Evolutionary conservation across 2,113 vertebrate species (phyloP), one percentile per base, ranked within the genome.

Genomic region (Bagarius yarrelli): DNA sequence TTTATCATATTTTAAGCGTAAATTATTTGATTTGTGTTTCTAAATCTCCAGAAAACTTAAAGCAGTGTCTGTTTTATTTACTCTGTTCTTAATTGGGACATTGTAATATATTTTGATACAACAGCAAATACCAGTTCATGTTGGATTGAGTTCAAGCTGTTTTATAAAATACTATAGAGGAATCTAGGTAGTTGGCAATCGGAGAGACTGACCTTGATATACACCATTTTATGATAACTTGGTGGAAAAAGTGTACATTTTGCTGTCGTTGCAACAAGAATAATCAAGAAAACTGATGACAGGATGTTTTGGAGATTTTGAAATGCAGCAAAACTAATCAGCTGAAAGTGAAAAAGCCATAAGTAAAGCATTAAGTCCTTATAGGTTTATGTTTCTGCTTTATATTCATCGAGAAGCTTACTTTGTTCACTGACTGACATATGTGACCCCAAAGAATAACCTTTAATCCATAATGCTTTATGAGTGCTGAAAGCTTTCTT

Each of bases 401-500:
- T 30, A 61, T 15, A 32, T 70, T 77, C 13, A 76, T 76, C 6
- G 50, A 59, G 34, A 77, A 55, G n/a, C 52, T 56, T 75, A n/a
- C 18, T 66, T 27, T 81, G 66, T 63, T 34, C 36, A 82, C 40
- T 53, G 32, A 61, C 44, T 78, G 55, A 74, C 34, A 53, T 60
- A 60, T 71, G 57, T 50, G 55, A 61, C 40, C 32, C 16, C 67
- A 72, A 21, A 47, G 40, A 71, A 52, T 72, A 19, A 66, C 47
- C 23, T 63, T 73, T 21, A 55, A 82, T 61, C 69, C 2, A 18
- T 75, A 78, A 79, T 75, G 61, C 15, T 66, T 36, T 27, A 32
- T 64, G 64, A 25, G 55, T 32, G 69, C 75, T 78, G 12, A 80
- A 80, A 80, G 78, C 78, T 77, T 71, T 60, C 73, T 52, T 53